Percentiles rank a stretch among this genome's conserved stretches.
Evolutionary conservation across 2,797 vertebrate species (phyloP).

Genomic region (Xiphorhynchus erythropygius): DNA sequence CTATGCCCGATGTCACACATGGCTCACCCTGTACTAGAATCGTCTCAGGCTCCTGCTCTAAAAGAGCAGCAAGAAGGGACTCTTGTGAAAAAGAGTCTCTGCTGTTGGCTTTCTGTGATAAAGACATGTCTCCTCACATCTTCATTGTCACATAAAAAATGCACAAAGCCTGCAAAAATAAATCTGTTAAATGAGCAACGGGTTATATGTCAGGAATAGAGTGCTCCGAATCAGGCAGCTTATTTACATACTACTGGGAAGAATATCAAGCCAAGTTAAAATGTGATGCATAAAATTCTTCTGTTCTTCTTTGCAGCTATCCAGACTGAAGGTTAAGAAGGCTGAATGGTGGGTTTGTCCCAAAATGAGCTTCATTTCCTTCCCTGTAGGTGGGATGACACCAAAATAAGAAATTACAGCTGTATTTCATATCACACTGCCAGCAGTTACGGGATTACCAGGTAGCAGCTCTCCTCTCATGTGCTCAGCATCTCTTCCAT

Average conservation of each 20-base stretch:
- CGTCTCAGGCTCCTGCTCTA: not conserved
- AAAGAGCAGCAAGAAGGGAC: not conserved
- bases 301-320: conserved; percentile 10
- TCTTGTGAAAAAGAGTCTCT: not conserved
- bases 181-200: conserved; percentile 28
- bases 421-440: not conserved
- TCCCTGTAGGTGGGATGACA: not conserved
- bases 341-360: not conserved
- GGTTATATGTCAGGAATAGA: not conserved
- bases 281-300: not conserved
- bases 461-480: not conserved
- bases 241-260: conserved; percentile 8
- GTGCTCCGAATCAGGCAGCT: not conserved
- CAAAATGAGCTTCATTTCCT: not conserved
- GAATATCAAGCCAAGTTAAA: not conserved
- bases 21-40: not conserved
- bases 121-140: not conserved
- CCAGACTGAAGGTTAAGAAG: not conserved
- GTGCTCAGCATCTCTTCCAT: not conserved
- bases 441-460: not conserved
- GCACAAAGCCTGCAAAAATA: conserved; percentile 4
- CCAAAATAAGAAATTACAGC: not conserved
- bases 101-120: not conserved
- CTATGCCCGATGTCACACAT: not conserved
- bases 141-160: not conserved